Conservation (phyloP, 2,113 vertebrate genomes). For the Eurypyga helias region DNA sequence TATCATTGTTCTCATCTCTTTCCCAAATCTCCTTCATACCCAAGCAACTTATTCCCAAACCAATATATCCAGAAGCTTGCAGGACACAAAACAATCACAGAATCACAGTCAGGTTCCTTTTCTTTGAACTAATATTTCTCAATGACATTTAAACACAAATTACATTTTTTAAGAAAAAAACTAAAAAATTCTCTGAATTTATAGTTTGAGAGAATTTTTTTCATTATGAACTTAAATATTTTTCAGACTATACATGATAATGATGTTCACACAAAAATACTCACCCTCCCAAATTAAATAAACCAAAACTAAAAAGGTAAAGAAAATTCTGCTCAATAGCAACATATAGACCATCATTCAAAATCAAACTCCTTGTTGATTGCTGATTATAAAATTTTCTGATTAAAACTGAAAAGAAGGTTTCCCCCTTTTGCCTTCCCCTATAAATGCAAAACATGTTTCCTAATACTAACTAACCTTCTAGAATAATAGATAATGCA, state of each 20-base stretch:
- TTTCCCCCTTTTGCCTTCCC: not conserved
- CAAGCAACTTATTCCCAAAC: not conserved
- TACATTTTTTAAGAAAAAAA: not conserved
- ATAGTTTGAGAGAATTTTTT: not conserved
- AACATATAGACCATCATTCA: not conserved
- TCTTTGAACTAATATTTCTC: not conserved
- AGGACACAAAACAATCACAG: not conserved
- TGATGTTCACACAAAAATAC: not conserved
- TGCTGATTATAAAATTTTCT: not conserved
- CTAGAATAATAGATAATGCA: not conserved
- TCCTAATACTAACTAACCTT: not conserved
- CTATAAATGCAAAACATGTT: not conserved
- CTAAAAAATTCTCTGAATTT: not conserved
- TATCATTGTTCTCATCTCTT: not conserved
- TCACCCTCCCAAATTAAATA: not conserved
- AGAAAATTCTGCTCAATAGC: not conserved
- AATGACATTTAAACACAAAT: not conserved
- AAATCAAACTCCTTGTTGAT: not conserved
- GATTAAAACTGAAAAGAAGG: not conserved
- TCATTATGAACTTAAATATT: not conserved
- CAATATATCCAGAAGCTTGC: not conserved
- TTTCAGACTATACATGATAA: not conserved
- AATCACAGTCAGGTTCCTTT: not conserved
- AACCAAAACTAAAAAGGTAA: not conserved
- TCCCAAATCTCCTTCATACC: not conserved